These are phyloP conservation scores for Percina caprodes DNA, from an alignment of 2,113 vertebrate genomes.

Conservation along the genomic window DNA sequence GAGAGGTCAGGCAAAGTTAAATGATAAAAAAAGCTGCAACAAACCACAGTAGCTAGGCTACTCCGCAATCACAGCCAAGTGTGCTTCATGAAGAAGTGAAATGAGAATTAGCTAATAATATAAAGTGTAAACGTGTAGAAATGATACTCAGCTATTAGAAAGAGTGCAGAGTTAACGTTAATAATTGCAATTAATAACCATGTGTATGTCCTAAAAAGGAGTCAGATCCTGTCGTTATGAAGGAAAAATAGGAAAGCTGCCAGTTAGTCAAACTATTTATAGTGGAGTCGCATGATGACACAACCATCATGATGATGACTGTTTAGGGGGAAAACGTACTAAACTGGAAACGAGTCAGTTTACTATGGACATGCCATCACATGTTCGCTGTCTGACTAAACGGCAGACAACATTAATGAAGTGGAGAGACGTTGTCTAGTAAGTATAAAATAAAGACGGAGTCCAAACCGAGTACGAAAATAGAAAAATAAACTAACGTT, in stretches of 20 bases:
- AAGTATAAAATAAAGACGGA: neutral
- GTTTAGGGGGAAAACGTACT: conserved; percentile 14
- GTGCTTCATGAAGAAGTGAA: neutral
- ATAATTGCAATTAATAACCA: neutral
- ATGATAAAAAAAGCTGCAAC: conserved; percentile 21
- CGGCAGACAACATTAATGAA: neutral
- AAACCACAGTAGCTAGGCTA: neutral
- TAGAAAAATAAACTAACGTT: neutral
- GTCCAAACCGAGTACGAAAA: neutral
- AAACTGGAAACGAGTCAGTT: conserved; percentile 50
- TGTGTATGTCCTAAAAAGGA: neutral
- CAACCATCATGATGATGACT: neutral
- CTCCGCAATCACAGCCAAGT: conserved; percentile 36
- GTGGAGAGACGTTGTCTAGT: neutral
- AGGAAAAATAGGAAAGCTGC: neutral
- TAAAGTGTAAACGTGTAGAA: neutral
- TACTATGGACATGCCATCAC: conserved; percentile 40
- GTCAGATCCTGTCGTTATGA: neutral
- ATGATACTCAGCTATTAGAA: neutral
- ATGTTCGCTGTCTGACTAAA: conserved; percentile 24
- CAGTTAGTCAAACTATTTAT: neutral
- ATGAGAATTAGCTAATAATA: neutral
- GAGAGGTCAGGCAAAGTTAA: conserved; percentile 31
- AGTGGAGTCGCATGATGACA: neutral
- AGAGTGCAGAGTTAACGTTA: neutral